phyloP scores from a whole-genome alignment of 2,113 vertebrate species.

The Malurus elegans region DNA sequence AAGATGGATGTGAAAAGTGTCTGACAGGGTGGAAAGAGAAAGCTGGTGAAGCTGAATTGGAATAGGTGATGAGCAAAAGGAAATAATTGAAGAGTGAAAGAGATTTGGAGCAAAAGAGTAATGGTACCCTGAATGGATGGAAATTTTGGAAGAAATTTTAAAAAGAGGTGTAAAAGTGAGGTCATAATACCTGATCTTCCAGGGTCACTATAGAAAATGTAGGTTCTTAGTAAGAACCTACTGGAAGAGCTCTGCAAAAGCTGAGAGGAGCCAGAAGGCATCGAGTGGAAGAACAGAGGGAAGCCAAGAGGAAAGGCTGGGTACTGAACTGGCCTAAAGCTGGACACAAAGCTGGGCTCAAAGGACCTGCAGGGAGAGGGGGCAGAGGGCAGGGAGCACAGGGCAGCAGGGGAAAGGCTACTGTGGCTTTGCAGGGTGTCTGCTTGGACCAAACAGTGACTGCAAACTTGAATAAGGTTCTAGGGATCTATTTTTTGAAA shows the following conservation, averaged over 20 bases:
- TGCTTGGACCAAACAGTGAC: neutral
- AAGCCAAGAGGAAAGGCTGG: neutral
- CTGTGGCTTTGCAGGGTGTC: neutral
- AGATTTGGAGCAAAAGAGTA: neutral
- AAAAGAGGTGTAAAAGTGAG: neutral
- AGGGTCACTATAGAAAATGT: neutral
- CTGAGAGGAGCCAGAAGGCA: neutral
- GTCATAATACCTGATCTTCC: neutral
- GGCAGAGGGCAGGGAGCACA: neutral
- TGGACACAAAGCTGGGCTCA: neutral
- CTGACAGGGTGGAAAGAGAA: constrained; percentile 28
- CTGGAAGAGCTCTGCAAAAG: neutral
- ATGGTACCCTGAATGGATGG: fast-evolving
- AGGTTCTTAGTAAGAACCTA: neutral
- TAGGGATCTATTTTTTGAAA: fast-evolving
- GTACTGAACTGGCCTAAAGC: neutral
- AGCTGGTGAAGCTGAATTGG: neutral
- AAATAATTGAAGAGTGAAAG: neutral
- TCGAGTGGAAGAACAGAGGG: neutral
- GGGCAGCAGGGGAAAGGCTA: fast-evolving
- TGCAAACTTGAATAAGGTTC: neutral
- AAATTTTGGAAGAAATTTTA: neutral
- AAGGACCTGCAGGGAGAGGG: fast-evolving
- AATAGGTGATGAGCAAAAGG: neutral
- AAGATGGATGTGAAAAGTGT: neutral